phyloP scores from a whole-genome alignment of 2,797 vertebrate genomes.

The Macropus fuliginosus region DNA sequence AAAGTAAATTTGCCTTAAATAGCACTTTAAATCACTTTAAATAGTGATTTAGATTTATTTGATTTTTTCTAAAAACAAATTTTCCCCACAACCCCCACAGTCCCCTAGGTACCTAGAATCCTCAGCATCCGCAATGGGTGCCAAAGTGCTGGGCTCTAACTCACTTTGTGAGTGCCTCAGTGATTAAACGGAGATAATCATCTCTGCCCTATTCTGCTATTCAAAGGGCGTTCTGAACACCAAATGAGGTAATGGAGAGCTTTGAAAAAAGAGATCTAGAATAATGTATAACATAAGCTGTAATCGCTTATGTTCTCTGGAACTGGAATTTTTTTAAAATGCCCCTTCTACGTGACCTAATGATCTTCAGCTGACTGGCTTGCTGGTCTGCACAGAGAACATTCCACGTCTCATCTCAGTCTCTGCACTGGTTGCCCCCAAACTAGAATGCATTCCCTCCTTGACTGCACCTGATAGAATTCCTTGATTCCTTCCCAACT shows the following conservation, averaged over 20 bases:
- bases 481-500: not conserved
- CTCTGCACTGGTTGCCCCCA: not conserved
- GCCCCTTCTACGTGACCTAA: not conserved
- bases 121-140: not conserved
- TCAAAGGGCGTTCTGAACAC: not conserved
- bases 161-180: not conserved
- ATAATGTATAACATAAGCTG: not conserved
- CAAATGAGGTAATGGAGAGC: not conserved
- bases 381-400: not conserved
- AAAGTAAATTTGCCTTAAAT: not conserved
- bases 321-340: not conserved
- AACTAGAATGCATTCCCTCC: not conserved
- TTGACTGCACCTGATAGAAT: not conserved
- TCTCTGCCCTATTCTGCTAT: not conserved
- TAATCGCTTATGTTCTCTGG: not conserved
- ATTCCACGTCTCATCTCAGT: not conserved
- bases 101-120: not conserved
- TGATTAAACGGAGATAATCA: not conserved
- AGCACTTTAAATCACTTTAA: too few species aligned
- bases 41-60: slow-evolving; percentile 2
- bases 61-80: slow-evolving; percentile 2
- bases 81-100: not conserved
- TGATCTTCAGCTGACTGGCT: not conserved
- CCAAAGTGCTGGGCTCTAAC: fast-evolving
- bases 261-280: not conserved